Conservation (phyloP, 2,888 invertebrate species). For the Sinopyrophorus schimmeli region DNA sequence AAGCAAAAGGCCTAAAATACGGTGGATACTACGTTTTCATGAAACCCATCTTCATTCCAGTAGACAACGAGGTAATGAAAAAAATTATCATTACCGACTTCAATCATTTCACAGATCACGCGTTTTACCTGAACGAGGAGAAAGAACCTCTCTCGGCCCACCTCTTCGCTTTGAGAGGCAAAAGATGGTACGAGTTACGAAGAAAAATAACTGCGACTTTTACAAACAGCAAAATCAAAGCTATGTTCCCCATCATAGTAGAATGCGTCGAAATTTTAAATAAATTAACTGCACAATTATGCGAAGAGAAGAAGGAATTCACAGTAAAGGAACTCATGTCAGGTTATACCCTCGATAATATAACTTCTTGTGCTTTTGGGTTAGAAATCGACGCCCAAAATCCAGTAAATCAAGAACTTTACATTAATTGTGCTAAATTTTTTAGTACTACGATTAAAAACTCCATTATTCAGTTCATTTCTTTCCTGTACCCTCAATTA, state of each 20-base stretch:
- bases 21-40: constrained; percentile 22
- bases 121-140: constrained; percentile 50
- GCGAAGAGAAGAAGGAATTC: constrained; percentile 20
- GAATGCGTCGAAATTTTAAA: constrained; percentile 45
- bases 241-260: constrained; percentile 54
- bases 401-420: constrained; percentile 43
- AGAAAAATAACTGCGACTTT: constrained; percentile 57
- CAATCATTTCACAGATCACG: constrained; percentile 54
- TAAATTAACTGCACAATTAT: constrained; percentile 31
- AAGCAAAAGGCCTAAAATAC: constrained; percentile 12
- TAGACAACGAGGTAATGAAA: constrained; percentile 52
- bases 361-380: constrained; percentile 50
- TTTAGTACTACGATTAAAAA: constrained; percentile 41
- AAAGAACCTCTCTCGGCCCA: constrained; percentile 50
- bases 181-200: constrained; percentile 57
- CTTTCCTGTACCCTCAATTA: constrained; percentile 24
- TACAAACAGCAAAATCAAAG: constrained; percentile 57
- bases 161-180: constrained; percentile 51
- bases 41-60: constrained; percentile 18
- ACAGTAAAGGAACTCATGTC: constrained; percentile 39
- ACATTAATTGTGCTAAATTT: no score
- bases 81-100: constrained; percentile 54
- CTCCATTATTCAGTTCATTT: constrained; percentile 26
- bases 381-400: constrained; percentile 42
- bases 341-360: constrained; percentile 50